phyloP scores from a whole-genome alignment of 1,140 invertebrate species.

The Oreohelix idahoensis region DNA sequence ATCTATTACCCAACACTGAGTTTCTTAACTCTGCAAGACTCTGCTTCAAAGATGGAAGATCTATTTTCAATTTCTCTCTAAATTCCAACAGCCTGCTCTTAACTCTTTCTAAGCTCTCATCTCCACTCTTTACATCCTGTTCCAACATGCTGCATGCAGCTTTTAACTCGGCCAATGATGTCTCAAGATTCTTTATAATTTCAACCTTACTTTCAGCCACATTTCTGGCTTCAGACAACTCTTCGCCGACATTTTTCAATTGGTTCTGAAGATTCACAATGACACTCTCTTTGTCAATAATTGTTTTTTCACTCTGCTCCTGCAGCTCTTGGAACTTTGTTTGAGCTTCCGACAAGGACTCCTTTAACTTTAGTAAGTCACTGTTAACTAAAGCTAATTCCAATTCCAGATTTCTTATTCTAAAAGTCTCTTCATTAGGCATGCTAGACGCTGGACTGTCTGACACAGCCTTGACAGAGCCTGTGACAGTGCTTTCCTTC shows the following conservation, averaged over 20 bases:
- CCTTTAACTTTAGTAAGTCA: background rate
- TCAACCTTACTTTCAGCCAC: background rate
- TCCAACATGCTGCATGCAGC: background rate
- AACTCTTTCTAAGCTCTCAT: conserved; percentile 1
- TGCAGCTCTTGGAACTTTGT: conserved; percentile 11
- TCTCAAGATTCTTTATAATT: conserved; percentile 2
- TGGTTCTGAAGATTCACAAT: conserved; percentile 7
- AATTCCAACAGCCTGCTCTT: conserved; percentile 2
- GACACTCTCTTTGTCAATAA: conserved; percentile 25
- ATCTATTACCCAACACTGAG: conserved; percentile 2
- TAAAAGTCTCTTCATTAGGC: background rate
- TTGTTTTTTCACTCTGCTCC: conserved; percentile 40
- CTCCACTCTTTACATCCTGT: conserved; percentile 3
- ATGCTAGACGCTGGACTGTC: background rate
- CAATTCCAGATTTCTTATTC: background rate
- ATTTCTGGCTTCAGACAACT: background rate
- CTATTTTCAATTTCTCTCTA: background rate
- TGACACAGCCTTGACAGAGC: background rate
- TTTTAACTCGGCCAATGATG: background rate
- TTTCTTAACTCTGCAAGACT: conserved; percentile 20
- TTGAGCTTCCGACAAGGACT: background rate
- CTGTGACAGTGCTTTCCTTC: background rate
- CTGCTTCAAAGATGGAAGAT: conserved; percentile 14
- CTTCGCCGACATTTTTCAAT: background rate
- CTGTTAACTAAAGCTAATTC: background rate